phyloP scores from a whole-genome alignment of 92 coral and sea anemone species.

The Porites cylindrica region DNA sequence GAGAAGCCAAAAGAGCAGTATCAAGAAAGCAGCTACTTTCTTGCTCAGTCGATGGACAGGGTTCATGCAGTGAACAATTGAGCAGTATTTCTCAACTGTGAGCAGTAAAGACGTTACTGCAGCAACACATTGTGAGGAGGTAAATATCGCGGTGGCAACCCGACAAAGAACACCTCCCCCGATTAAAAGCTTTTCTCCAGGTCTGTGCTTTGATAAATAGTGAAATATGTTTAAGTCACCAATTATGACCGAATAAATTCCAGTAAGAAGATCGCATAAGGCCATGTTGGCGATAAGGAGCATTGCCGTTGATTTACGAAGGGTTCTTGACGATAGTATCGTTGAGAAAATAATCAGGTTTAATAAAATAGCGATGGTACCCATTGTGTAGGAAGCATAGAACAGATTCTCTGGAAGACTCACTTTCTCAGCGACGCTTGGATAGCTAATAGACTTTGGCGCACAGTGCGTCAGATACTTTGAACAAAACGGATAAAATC shows the following conservation, averaged over 20 bases:
- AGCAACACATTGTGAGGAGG: slow-evolving; percentile 28
- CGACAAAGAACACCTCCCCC: slow-evolving; percentile 13
- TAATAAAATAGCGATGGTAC: slow-evolving; percentile 10
- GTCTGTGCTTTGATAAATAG: neutral
- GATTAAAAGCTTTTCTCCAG: neutral
- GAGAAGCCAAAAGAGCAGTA: slow-evolving; percentile 15
- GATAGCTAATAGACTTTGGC: neutral
- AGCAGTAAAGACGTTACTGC: slow-evolving; percentile 25
- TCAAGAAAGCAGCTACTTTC: slow-evolving; percentile 1
- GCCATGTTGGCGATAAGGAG: slow-evolving; percentile 44
- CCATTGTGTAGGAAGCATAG: slow-evolving; percentile 25
- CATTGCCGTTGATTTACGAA: slow-evolving; percentile 37
- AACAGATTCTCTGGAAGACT: slow-evolving; percentile 19
- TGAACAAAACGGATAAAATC: slow-evolving; percentile 1
- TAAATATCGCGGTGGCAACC: slow-evolving; percentile 24
- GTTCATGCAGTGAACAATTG: slow-evolving; percentile 41
- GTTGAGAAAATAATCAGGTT: slow-evolving; percentile 24
- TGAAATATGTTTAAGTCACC: slow-evolving; percentile 38
- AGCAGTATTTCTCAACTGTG: slow-evolving; percentile 33
- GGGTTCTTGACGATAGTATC: neutral
- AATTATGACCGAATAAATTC: slow-evolving; percentile 24
- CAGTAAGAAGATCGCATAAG: slow-evolving; percentile 24
- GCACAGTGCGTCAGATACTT: neutral
- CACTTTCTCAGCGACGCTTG: neutral
- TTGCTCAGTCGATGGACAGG: slow-evolving; percentile 27